Evolutionary conservation across 2,113 vertebrate genomes (phyloP), one percentile per base, ranked within the genome.

Genomic region (Phrynosoma blainvillii): DNA sequence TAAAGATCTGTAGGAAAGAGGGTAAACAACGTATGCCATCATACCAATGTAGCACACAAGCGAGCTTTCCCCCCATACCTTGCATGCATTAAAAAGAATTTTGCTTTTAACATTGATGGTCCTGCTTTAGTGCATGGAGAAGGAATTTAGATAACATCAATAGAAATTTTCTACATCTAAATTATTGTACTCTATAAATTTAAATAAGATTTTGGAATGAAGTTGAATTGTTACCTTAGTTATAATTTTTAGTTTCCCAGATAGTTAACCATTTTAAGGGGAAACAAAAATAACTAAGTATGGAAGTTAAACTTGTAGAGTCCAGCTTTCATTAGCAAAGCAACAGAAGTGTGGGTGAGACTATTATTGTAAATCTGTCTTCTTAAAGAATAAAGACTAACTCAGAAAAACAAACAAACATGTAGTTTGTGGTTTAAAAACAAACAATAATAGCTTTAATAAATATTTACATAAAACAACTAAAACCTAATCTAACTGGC

Each of bases 181-280:
- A 1, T 59, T 62, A 62, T 4, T 59, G 54, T 4, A 62, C 9
- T 89, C 62, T 87, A 81, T 75, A 88, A 27, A 0, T 47, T 47
- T 47, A 47, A 59, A 59, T 66, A 16, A 79, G 56, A 71, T 90
- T 79, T 87, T 42, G 36, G 84, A 42, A 0, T 82, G 75, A 85
- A 93, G 52, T 12, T 84, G 20, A 87, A 76, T 47, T 85, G 20
- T 1, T 21, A 23, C n/a, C 90, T 25, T 14, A 70, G 27, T 7
- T 82, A 5, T 75, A 32, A 13, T 14, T 3, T 42, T n/a, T n/a
- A n/a, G 36, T 36, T 36, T 36, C 36, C 36, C 36, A 36, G 36
- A 36, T 36, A 1, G 36, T 36, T 36, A 36, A 36, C 36, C 36
- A 36, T 36, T 36, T 36, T 36, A 36, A 36, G 36, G 36, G 36